These are phyloP conservation scores for Xiphophorus maculatus DNA, from an alignment of 2,113 vertebrate species.

Conservation along the genomic window DNA sequence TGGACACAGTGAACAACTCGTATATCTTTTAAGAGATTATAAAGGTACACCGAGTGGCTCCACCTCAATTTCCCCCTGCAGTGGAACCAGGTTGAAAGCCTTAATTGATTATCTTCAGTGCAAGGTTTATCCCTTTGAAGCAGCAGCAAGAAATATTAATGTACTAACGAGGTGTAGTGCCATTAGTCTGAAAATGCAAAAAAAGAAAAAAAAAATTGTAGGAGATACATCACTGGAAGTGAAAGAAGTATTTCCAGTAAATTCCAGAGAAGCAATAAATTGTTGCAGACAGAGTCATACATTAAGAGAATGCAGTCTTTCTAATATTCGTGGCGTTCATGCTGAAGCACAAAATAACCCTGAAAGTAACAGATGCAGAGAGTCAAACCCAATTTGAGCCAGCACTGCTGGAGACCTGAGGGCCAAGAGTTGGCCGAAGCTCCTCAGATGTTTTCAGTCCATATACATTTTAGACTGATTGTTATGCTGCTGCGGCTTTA, in stretches of 20 bases:
- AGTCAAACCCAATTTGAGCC: not conserved
- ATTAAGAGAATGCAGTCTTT: not conserved
- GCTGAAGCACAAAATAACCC: not conserved
- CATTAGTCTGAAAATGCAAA: slow-evolving; percentile 12
- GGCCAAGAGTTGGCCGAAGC: not conserved
- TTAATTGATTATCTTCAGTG: slow-evolving; percentile 39
- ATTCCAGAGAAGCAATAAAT: not conserved
- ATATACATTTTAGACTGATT: slow-evolving; percentile 47
- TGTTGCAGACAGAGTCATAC: not conserved
- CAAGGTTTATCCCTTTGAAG: slow-evolving; percentile 36
- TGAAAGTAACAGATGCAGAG: not conserved
- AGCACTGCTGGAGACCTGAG: not conserved
- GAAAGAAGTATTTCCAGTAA: not conserved
- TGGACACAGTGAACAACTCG: slow-evolving; percentile 8
- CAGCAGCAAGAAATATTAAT: slow-evolving; percentile 37
- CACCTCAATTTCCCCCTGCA: slow-evolving; percentile 12
- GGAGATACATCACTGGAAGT: not conserved
- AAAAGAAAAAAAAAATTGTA: not conserved
- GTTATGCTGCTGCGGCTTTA: slow-evolving; percentile 44
- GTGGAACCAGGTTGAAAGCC: slow-evolving; percentile 17
- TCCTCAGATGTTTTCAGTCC: slow-evolving; percentile 13
- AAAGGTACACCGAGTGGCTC: slow-evolving; percentile 12
- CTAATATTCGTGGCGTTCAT: not conserved
- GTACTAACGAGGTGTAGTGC: slow-evolving; percentile 15
- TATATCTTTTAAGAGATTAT: slow-evolving; percentile 24